phyloP scores from a whole-genome alignment of 2,113 vertebrate species.

The Pseudorhombus dupliciocellatus region DNA sequence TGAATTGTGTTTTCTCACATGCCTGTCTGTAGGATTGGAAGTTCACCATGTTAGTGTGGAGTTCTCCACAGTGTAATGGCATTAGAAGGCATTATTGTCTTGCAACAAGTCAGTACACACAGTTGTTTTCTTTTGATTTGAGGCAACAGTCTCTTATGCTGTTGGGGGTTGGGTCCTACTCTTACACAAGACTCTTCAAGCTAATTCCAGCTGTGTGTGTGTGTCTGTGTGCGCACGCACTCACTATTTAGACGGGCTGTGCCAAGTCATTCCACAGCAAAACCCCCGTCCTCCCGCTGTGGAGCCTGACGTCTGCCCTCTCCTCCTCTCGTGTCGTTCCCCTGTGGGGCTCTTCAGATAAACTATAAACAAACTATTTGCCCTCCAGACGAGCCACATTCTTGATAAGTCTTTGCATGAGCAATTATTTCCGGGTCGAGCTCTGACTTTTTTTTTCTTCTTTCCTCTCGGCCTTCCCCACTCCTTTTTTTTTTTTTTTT shows the following conservation, averaged over 20 bases:
- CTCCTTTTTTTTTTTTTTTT: conserved; percentile 16
- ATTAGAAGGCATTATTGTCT: background rate
- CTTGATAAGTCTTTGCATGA: conserved; percentile 68
- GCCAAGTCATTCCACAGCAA: conserved; percentile 68
- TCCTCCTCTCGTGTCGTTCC: conserved; percentile 36
- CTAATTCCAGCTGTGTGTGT: conserved; percentile 57
- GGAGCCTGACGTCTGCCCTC: conserved; percentile 3
- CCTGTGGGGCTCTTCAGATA: conserved; percentile 62
- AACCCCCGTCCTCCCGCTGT: conserved; percentile 21
- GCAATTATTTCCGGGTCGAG: conserved; percentile 83
- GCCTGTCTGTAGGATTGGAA: background rate
- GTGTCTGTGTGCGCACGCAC: conserved; percentile 1
- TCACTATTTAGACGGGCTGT: conserved; percentile 58
- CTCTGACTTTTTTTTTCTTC: conserved; percentile 27
- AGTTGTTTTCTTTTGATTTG: conserved; percentile 17
- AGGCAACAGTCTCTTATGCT: conserved; percentile 5
- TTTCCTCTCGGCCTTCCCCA: conserved; percentile 8
- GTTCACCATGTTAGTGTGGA: background rate
- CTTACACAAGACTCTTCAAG: conserved; percentile 57
- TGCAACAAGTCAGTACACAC: background rate
- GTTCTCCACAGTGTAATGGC: background rate
- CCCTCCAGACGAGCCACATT: conserved; percentile 71
- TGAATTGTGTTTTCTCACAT: background rate
- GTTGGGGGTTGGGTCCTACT: conserved; percentile 39
- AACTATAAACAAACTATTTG: conserved; percentile 73